Base-by-base conservation (phyloP, 2,113 vertebrate genomes). In the Actenoides hombroni region DNA sequence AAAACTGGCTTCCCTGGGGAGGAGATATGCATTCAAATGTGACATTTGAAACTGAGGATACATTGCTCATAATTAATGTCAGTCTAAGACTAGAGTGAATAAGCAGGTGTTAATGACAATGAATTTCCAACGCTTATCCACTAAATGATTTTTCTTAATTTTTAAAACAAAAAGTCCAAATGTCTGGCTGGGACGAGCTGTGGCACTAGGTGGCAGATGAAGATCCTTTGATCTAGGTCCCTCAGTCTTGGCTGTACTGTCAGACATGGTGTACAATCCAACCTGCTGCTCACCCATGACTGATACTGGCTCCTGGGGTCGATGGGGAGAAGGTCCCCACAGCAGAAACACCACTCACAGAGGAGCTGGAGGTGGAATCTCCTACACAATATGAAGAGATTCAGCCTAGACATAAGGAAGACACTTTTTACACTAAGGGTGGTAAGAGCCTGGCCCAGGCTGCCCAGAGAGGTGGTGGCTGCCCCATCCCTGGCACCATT, bases 181-280 rank as follows among this genome's bases (percentile, higher is more conserved):
- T 18, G 29, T 2, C 4, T 25, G 56, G 28, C 48, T 78, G 67
- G 37, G 44, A 70, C 26, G 40, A 71, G 63, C 74, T 64, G 42
- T 37, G 63, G 56, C 44, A 42, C 39, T 8, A 21, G n/a, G 68
- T 3, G 59, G 56, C 63, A 80, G 69, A 33, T 28, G 48, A 40
- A 64, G 68, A 54, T 12, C 21, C 44, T 48, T 24, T 67, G 23
- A 18, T 8, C 11, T 9, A 44, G 64, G 69, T 48, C n/a, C 29
- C 29, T 20, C 13, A 5, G 9, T 29, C 65, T 46, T 3, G 19
- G 51, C 63, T 53, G 37, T 7, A 6, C 44, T 54, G 42, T 13
- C 7, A 46, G 76, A 8, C 15, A 4, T 35, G 0, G 0, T 3
- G 63, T 29, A 14, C 21, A 15, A 23, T 8, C 20, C 75, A 56